Percentiles rank a stretch among this genome's conserved stretches.
phyloP scores from a whole-genome alignment of 2,113 vertebrate species.

The Grammomys surdaster region DNA sequence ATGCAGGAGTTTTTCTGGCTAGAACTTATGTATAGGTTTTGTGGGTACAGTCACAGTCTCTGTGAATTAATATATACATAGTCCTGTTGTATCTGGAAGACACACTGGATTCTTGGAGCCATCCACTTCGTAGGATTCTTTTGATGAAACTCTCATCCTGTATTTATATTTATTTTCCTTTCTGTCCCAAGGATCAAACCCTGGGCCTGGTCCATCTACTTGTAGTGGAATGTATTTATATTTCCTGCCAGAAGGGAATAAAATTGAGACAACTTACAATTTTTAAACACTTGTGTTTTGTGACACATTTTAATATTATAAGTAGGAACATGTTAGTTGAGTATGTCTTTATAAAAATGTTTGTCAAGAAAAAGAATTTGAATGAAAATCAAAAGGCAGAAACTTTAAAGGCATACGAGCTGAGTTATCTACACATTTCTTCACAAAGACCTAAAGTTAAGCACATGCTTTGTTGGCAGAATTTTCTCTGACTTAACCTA shows the following conservation, averaged over 20 bases:
- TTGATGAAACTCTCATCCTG: neutral
- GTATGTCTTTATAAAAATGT: neutral
- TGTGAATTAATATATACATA: neutral
- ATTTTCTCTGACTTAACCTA: neutral
- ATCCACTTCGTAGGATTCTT: neutral
- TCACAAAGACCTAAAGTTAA: constrained; percentile 4
- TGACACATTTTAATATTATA: neutral
- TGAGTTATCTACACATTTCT: neutral
- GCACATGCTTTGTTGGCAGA: neutral
- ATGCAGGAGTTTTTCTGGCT: neutral
- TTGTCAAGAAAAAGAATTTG: neutral
- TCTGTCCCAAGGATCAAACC: neutral
- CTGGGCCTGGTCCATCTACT: neutral
- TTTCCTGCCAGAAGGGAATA: neutral
- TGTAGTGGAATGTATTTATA: constrained; percentile 22
- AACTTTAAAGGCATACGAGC: neutral
- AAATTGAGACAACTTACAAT: neutral
- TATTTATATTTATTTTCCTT: neutral
- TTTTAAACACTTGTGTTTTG: neutral
- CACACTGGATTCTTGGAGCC: neutral
- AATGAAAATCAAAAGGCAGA: constrained; percentile 7
- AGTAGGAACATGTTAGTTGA: neutral
- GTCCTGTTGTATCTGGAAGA: neutral
- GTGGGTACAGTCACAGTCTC: neutral
- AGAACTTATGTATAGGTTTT: neutral